Base-by-base conservation (phyloP, 92 coral and sea anemone species). In the Diadumene lineata region DNA sequence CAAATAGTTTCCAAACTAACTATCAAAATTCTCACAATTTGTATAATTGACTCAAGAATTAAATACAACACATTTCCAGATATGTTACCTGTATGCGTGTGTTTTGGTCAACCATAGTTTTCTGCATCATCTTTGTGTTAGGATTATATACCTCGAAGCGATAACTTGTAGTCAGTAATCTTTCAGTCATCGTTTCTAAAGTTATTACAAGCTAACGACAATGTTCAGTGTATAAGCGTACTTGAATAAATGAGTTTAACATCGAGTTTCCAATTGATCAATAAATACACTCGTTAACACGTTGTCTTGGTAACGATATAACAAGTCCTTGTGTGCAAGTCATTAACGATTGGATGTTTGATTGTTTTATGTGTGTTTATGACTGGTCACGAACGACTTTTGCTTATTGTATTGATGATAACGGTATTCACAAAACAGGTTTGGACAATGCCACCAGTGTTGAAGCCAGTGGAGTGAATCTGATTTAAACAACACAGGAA, bases 21-120 rank as follows among this genome's bases (percentile, higher is more conserved):
- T n/a, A n/a, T n/a, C n/a, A n/a, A n/a, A n/a, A n/a, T n/a, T n/a
- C n/a, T n/a, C n/a, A n/a, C n/a, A n/a, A n/a, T n/a, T n/a, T n/a
- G n/a, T n/a, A n/a, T n/a, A n/a, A n/a, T n/a, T n/a, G n/a, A n/a
- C n/a, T n/a, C n/a, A n/a, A n/a, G n/a, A n/a, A n/a, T n/a, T n/a
- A n/a, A n/a, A n/a, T n/a, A n/a, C n/a, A n/a, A n/a, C n/a, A n/a
- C n/a, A n/a, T n/a, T n/a, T n/a, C n/a, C n/a, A n/a, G n/a, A n/a
- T n/a, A n/a, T n/a, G n/a, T n/a, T n/a, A 89, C 94, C 90, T 89
- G 83, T 70, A 85, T 89, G 58, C 94, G 48, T 15, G 84, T 62
- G 57, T 74, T 64, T 72, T 89, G 94, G 31, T 71, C 58, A 2
- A 77, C 79, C 34, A 89, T 84, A 0, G 90, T 73, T 48, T 85